phyloP scores from a whole-genome alignment of 2,888 invertebrate species.

The Ornithoptera priamus region DNA sequence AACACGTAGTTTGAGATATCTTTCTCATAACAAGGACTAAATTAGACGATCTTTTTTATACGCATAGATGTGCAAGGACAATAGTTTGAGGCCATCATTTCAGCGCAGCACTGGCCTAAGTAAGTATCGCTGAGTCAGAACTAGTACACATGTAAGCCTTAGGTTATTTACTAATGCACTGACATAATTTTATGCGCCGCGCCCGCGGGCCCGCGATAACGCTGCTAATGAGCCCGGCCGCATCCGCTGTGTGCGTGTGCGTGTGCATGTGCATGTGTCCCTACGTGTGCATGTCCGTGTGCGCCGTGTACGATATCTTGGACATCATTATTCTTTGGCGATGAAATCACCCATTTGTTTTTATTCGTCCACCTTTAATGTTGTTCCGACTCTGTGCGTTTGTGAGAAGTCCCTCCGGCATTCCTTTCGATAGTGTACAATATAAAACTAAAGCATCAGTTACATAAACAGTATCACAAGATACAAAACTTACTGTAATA shows the following conservation, averaged over 20 bases:
- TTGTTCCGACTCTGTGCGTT: neutral
- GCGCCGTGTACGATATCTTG: neutral
- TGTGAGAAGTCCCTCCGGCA: neutral
- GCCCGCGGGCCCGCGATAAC: constrained; percentile 44
- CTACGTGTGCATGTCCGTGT: constrained; percentile 4
- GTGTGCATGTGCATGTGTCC: neutral
- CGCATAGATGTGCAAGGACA: too few relatives aligned
- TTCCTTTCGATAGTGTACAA: neutral
- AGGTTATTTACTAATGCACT: constrained; percentile 30
- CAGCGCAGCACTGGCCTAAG: too few relatives aligned
- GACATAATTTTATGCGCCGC: constrained; percentile 41
- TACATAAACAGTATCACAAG: too few relatives aligned
- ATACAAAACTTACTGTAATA: too few relatives aligned
- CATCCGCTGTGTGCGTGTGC: constrained; percentile 6
- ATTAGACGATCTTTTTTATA: too few relatives aligned
- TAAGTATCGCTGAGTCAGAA: neutral
- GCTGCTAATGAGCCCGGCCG: constrained; percentile 52
- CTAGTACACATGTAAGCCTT: constrained; percentile 28
- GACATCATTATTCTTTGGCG: constrained; percentile 19
- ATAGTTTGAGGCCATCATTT: too few relatives aligned
- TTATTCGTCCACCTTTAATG: neutral
- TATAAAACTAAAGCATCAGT: too few relatives aligned
- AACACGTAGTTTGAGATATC: too few relatives aligned
- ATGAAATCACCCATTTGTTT: neutral
- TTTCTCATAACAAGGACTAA: too few relatives aligned